phyloP scores from a whole-genome alignment of 2,888 invertebrate species.

The Heliconius charithonia region DNA sequence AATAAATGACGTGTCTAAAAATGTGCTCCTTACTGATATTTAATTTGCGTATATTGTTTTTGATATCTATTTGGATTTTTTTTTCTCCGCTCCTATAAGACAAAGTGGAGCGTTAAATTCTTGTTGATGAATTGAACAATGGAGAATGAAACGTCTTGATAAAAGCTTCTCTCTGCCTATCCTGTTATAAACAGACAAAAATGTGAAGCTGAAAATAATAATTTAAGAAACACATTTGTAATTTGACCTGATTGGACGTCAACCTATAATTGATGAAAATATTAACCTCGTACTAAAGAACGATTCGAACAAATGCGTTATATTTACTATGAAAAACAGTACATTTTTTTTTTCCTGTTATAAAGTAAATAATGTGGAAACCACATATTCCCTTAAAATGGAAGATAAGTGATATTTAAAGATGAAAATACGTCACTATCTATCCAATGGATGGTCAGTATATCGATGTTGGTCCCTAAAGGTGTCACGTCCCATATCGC shows the following conservation, averaged over 20 bases:
- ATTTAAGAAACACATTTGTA: neutral
- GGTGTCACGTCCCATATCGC: slow-evolving; percentile 35
- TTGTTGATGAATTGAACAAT: no score
- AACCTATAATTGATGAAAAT: neutral
- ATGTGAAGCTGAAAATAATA: no score
- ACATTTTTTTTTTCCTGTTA: neutral
- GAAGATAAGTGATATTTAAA: neutral
- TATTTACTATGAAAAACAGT: neutral
- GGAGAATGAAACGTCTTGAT: no score
- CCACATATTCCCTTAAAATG: neutral
- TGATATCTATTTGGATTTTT: no score
- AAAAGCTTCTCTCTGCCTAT: no score
- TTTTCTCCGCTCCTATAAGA: no score
- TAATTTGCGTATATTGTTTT: neutral
- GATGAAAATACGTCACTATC: slow-evolving; percentile 9
- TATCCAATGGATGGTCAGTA: slow-evolving; percentile 16
- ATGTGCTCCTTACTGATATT: neutral
- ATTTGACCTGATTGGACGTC: neutral
- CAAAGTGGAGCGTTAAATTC: no score
- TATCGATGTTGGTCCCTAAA: slow-evolving; percentile 31
- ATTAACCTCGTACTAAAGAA: no score
- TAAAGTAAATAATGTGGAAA: neutral
- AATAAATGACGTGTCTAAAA: neutral
- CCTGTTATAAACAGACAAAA: no score
- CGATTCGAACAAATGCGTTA: neutral